Conservation (phyloP, 2,113 vertebrate genomes). For the Chlorodrepanis virens region DNA sequence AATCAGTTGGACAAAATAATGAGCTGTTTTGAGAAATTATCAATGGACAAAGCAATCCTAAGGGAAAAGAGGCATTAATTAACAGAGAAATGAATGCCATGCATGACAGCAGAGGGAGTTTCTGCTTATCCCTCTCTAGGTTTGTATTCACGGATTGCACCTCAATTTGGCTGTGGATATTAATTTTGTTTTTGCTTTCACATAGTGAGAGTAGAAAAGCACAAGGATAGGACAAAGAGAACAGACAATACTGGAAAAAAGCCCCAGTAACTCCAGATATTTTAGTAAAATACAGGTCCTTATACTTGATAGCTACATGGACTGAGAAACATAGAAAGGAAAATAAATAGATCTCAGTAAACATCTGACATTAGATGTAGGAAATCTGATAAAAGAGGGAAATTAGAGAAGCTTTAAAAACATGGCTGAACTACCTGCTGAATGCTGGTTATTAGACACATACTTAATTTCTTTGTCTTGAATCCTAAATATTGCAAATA, state of each 20-base stretch:
- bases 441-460: not conserved
- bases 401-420: not conserved
- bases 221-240: not conserved
- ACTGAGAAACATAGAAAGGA: not conserved
- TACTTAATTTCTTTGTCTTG: not conserved
- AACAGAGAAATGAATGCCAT: not conserved
- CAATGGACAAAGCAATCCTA: not conserved
- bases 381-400: not conserved
- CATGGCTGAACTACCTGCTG: not conserved
- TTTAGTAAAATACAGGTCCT: not conserved
- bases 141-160: not conserved
- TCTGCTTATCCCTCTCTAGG: not conserved
- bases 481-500: not conserved
- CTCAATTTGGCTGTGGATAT: not conserved
- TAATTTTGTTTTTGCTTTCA: not conserved
- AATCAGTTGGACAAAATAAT: slow-evolving; percentile 25
- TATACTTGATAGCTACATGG: not conserved
- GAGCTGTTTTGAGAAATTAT: not conserved
- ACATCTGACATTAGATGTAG: not conserved
- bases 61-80: not conserved
- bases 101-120: not conserved
- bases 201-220: not conserved
- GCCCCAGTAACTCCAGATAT: not conserved
- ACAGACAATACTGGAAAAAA: not conserved
- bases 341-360: not conserved